Evolutionary conservation across 2,113 vertebrate genomes (phyloP).

Genomic region (Hypomesus transpacificus): DNA sequence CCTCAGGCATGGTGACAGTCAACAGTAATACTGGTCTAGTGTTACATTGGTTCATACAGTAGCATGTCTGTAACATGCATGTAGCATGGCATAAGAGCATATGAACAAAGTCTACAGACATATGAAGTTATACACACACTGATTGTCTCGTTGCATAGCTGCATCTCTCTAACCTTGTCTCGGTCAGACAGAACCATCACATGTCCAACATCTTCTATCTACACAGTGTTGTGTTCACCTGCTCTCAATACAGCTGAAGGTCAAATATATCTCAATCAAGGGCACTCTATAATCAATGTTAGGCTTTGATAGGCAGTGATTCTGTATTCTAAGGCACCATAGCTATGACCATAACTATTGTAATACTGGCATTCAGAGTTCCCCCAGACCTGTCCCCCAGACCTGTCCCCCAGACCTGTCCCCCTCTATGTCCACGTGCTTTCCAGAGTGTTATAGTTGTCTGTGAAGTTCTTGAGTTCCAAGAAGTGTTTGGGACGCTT

Average conservation of each 20-base stretch:
- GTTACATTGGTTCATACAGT: background rate
- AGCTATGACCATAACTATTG: background rate
- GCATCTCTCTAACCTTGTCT: background rate
- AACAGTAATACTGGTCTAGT: background rate
- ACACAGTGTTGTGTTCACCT: background rate
- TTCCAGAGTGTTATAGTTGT: slow-evolving; percentile 96
- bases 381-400: background rate
- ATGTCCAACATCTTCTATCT: too few species aligned
- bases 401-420: background rate
- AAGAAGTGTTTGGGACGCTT: slow-evolving; percentile 93
- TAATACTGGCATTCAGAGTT: background rate
- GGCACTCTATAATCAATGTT: background rate
- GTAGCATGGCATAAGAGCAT: background rate
- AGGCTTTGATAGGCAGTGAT: background rate
- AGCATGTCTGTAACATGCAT: background rate
- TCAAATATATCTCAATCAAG: background rate
- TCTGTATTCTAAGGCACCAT: background rate
- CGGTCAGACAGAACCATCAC: too few species aligned
- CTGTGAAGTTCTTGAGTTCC: slow-evolving; percentile 97
- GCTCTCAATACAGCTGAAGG: background rate
- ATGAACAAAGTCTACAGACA: background rate
- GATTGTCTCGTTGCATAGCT: background rate
- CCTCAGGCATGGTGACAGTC: background rate
- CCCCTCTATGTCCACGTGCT: slow-evolving; percentile 69
- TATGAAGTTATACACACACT: background rate